phyloP scores from a whole-genome alignment of 2,888 invertebrate genomes.

The Ennomos quercinarius region DNA sequence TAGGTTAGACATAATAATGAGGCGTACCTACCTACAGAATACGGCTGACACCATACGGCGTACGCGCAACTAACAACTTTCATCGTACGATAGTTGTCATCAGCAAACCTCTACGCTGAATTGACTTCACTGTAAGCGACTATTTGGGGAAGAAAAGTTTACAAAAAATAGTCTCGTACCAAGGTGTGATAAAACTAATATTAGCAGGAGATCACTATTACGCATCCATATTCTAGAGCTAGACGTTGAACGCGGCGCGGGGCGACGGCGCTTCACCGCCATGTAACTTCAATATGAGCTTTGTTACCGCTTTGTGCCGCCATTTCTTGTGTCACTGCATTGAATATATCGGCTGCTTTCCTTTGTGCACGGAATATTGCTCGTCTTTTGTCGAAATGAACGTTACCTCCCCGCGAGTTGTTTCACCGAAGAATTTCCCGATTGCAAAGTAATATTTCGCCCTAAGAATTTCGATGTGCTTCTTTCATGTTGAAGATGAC shows the following conservation, averaged over 20 bases:
- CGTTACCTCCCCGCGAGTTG: conserved; percentile 83
- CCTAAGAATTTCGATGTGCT: conserved; percentile 84
- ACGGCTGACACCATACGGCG: too few species aligned
- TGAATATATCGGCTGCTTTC: conserved; percentile 84
- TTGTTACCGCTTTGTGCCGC: conserved; percentile 82
- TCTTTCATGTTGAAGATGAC: conserved; percentile 82
- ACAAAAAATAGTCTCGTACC: too few species aligned
- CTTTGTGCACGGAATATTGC: conserved; percentile 85
- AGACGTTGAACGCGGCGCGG: conserved; percentile 12
- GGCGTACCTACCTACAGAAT: too few species aligned
- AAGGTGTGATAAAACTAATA: not conserved
- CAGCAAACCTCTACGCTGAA: too few species aligned
- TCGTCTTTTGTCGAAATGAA: conserved; percentile 84
- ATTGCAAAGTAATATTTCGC: conserved; percentile 85
- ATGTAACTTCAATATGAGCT: conserved; percentile 82
- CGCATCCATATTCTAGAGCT: conserved; percentile 17
- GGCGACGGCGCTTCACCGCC: conserved; percentile 36
- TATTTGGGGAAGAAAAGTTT: too few species aligned
- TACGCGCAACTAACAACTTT: too few species aligned
- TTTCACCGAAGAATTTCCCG: conserved; percentile 82
- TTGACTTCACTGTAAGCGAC: too few species aligned
- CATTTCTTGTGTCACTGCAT: conserved; percentile 85
- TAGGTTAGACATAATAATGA: too few species aligned
- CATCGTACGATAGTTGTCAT: too few species aligned
- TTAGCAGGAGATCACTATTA: conserved; percentile 12